These are phyloP conservation scores for Amphimallon solstitiale DNA, from an alignment of 2,888 invertebrate genomes.

Conservation along the genomic window DNA sequence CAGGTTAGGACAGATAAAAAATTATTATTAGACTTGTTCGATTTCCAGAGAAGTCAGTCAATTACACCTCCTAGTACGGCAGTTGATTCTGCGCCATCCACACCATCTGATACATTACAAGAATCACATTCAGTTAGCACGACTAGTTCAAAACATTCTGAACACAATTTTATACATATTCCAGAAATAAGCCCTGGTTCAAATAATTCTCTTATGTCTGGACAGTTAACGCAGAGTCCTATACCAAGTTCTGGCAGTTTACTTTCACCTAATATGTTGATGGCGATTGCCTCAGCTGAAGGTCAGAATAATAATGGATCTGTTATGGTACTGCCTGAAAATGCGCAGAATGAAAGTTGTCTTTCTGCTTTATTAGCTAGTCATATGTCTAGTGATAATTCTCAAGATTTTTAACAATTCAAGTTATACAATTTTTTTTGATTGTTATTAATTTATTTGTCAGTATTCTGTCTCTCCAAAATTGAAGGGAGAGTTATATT, in stretches of 20 bases:
- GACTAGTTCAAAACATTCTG: slow-evolving; percentile 52
- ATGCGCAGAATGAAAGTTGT: slow-evolving; percentile 51
- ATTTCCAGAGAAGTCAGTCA: slow-evolving; percentile 56
- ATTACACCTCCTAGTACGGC: slow-evolving; percentile 58
- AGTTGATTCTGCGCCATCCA: slow-evolving; percentile 61
- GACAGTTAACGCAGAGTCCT: slow-evolving; percentile 54
- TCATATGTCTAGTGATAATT: slow-evolving; percentile 58
- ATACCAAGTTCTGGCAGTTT: slow-evolving; percentile 52
- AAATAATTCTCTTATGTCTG: slow-evolving; percentile 60
- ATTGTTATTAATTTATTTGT: slow-evolving; percentile 18
- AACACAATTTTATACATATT: slow-evolving; percentile 59
- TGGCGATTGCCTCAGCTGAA: slow-evolving; percentile 50
- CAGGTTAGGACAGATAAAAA: slow-evolving; percentile 58
- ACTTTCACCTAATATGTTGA: slow-evolving; percentile 54
- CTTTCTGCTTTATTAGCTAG: slow-evolving; percentile 58
- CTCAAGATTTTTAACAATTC: slow-evolving; percentile 55
- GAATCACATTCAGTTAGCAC: slow-evolving; percentile 57
- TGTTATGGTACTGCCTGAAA: slow-evolving; percentile 51
- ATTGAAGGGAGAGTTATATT: no score
- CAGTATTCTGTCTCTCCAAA: slow-evolving; percentile 24
- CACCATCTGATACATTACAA: slow-evolving; percentile 59
- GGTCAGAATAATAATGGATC: slow-evolving; percentile 45
- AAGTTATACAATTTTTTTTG: slow-evolving; percentile 2
- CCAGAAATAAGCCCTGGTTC: slow-evolving; percentile 61
- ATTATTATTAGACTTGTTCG: slow-evolving; percentile 54